phyloP scores from a whole-genome alignment of 2,888 invertebrate genomes.

The Andrena hattorfiana region DNA sequence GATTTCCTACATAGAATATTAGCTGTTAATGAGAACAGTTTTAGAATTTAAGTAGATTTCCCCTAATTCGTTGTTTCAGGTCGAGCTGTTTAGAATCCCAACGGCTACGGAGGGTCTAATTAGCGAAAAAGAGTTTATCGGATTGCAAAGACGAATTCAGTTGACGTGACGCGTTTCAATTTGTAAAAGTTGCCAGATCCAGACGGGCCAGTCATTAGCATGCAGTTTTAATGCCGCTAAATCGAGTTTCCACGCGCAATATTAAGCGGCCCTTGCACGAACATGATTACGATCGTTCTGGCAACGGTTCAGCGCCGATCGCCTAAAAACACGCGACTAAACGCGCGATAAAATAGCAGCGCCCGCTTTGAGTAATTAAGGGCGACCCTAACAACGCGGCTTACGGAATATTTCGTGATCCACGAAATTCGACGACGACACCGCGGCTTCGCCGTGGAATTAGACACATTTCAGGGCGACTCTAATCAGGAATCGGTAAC shows the following conservation, averaged over 20 bases:
- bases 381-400: background rate
- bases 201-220: slow-evolving; percentile 46
- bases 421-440: too few species aligned
- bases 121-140: slow-evolving; percentile 25
- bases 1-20: too few species aligned
- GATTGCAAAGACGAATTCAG: slow-evolving; percentile 19
- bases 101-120: slow-evolving; percentile 10
- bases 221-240: slow-evolving; percentile 46
- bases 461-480: background rate
- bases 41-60: too few species aligned
- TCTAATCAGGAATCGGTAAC: background rate
- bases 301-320: slow-evolving; percentile 29
- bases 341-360: slow-evolving; percentile 53
- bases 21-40: too few species aligned
- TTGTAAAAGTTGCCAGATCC: slow-evolving; percentile 46
- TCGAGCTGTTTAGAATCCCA: background rate
- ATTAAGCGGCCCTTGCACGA: slow-evolving; percentile 64
- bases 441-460: background rate
- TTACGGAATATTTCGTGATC: too few species aligned
- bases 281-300: slow-evolving; percentile 59
- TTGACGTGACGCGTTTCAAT: slow-evolving; percentile 59
- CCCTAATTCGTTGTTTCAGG: background rate
- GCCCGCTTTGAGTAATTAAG: slow-evolving; percentile 24
- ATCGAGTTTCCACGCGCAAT: slow-evolving; percentile 58
- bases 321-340: slow-evolving; percentile 59